A percentile compares a stretch with the other conserved stretches of the same genome.
These are phyloP conservation scores for Zoanthus sansibaricus DNA, from an alignment of 92 coral and sea anemone species.

Conservation along the genomic window DNA sequence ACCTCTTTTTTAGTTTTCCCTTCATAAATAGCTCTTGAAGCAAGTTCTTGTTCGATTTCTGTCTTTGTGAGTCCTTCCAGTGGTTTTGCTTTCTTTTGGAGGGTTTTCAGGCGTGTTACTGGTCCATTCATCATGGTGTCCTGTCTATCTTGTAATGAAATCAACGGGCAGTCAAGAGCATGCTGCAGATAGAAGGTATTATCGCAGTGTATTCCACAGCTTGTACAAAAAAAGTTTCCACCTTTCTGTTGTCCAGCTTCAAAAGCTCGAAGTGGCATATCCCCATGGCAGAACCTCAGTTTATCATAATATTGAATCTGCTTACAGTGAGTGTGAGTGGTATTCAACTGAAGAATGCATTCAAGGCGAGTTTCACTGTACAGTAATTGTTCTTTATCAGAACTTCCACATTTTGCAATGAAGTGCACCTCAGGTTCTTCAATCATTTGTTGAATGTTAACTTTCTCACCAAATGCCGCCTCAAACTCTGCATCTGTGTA, in stretches of 20 bases:
- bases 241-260: conserved; percentile 48
- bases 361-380: neutral
- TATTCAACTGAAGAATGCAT: conserved; percentile 15
- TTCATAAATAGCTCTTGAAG: neutral
- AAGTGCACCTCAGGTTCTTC: conserved; percentile 57
- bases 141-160: conserved; percentile 47
- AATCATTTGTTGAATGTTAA: conserved; percentile 29
- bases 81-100: too few relatives aligned
- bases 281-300: conserved; percentile 34
- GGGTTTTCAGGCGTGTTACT: conserved; percentile 33
- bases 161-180: conserved; percentile 30
- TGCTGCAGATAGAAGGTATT: conserved; percentile 44
- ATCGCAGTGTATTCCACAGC: conserved; percentile 50
- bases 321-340: neutral
- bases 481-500: conserved; percentile 50
- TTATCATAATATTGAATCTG: conserved; percentile 17
- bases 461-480: conserved; percentile 32
- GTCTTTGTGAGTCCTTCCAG: neutral
- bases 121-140: conserved; percentile 38
- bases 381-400: conserved; percentile 13
- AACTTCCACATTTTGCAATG: conserved; percentile 21
- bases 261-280: conserved; percentile 22
- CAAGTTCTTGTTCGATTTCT: neutral
- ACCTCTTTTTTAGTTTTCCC: neutral
- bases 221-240: conserved; percentile 41